Base-by-base conservation (phyloP, 2,113 vertebrate species). In the Shinisaurus crocodilurus region DNA sequence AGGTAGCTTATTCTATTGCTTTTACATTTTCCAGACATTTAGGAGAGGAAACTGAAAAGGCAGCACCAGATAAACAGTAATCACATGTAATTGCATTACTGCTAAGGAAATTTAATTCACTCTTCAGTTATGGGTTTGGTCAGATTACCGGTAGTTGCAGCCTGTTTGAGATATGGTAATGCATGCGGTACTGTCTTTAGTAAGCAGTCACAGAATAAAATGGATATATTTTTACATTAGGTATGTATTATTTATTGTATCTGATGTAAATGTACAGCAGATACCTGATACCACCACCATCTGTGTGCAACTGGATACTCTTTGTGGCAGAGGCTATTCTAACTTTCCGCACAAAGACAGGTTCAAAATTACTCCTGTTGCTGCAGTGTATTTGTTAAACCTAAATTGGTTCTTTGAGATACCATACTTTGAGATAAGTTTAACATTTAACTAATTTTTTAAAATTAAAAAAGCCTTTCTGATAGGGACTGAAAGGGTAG, bases 231-330 rank as follows among this genome's bases (percentile, higher is more conserved):
- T 57, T 37, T 95, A 43, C 45, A 91, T 94, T 93, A 92, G 89
- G 91, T 90, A 69, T 96, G 40, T 92, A 95, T 97, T 97, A 97
- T 97, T 97, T 96, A 96, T 96, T 86, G 57, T 92, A 74, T 94
- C 93, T 96, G 92, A 95, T 96, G 72, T 13, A 96, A 94, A 72
- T 77, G 83, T 89, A 60, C n/a, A 93, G 87, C 87, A 95, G 91
- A 94, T 88, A 93, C 79, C 91, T 92, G 85, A 93, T 93, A 92
- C 72, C 89, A 88, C 82, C 48, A 76, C 70, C 90, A 85, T 90
- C 88, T 95, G 63, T 72, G 27, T 93, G 60, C 74, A 90, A 83
- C 86, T 86, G 54, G 92, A 50, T 92, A 54, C 25, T 76, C 45
- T 48, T 1, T 84, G 45, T 87, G 57, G 75, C 48, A 87, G 37